A percentile compares a stretch with the other conserved stretches of the same genome.
phyloP scores from a whole-genome alignment of 2,797 vertebrate species.

The Myotis vivesi region DNA sequence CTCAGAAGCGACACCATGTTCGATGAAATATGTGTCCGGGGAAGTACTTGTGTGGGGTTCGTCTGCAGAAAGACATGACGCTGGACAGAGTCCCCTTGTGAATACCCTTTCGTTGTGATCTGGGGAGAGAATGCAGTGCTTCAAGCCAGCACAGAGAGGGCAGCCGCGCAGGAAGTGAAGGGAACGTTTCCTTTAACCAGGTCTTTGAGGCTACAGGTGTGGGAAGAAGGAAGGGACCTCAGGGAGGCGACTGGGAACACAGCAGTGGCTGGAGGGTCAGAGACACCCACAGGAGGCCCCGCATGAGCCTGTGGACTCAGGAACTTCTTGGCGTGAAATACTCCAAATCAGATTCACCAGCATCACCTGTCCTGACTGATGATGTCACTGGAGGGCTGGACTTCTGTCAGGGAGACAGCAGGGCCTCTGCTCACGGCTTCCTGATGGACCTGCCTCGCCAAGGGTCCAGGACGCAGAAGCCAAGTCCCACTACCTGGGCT shows the following conservation, averaged over 20 bases:
- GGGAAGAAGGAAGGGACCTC: neutral
- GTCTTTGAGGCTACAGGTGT: neutral
- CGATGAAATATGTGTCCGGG: neutral
- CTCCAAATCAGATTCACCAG: neutral
- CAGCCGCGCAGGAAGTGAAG: accelerated
- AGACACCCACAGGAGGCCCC: neutral
- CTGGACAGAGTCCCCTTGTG: neutral
- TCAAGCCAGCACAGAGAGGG: neutral
- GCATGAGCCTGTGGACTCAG: neutral
- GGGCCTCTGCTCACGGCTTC: neutral
- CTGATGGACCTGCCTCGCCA: too few relatives aligned
- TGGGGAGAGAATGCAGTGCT: neutral
- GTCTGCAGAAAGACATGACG: neutral
- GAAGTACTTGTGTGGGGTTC: neutral
- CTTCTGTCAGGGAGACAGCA: too few relatives aligned
- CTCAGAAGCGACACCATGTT: neutral
- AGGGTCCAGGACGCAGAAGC: neutral
- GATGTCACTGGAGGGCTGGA: neutral
- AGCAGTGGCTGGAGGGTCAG: neutral
- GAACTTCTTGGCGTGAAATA: neutral
- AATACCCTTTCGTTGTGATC: neutral
- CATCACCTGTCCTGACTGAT: neutral
- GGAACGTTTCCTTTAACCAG: neutral
- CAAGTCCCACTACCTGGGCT: accelerated
- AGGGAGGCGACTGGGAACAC: neutral